Evolutionary conservation across 2,113 vertebrate species (phyloP).

Genomic region (Grammomys surdaster): DNA sequence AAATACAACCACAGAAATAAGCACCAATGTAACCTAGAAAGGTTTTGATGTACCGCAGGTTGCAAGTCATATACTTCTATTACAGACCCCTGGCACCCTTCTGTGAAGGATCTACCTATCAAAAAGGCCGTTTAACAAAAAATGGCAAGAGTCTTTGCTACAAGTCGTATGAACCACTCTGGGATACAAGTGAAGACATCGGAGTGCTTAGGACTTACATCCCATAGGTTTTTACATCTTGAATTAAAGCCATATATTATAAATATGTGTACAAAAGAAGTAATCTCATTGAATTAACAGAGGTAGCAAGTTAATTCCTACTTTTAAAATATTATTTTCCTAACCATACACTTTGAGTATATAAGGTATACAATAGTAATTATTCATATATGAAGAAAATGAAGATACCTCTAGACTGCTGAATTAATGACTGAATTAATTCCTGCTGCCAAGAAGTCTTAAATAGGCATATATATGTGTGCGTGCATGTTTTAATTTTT

Average conservation of each 20-base stretch:
- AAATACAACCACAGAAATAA: slow-evolving; percentile 52
- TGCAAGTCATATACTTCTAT: neutral
- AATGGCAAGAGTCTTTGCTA: neutral
- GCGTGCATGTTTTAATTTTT: too few relatives aligned
- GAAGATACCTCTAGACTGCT: slow-evolving; percentile 26
- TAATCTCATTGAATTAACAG: slow-evolving; percentile 46
- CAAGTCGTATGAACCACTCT: neutral
- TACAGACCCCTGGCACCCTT: neutral
- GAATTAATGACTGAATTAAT: slow-evolving; percentile 56
- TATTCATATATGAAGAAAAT: slow-evolving; percentile 56
- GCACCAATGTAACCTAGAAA: neutral
- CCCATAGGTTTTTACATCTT: neutral
- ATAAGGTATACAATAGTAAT: slow-evolving; percentile 47
- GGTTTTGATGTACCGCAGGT: neutral
- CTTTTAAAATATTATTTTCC: slow-evolving; percentile 47
- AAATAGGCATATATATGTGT: neutral
- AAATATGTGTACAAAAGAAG: slow-evolving; percentile 31
- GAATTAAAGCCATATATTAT: slow-evolving; percentile 26
- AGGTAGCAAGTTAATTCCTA: neutral
- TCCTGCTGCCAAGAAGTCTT: slow-evolving; percentile 58
- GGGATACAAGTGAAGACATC: neutral
- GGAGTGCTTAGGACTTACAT: neutral
- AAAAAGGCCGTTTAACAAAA: neutral
- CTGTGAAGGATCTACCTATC: neutral
- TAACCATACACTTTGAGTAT: slow-evolving; percentile 46